phyloP scores from a whole-genome alignment of 2,113 vertebrate genomes.

The Epinephelus cyanopodus region DNA sequence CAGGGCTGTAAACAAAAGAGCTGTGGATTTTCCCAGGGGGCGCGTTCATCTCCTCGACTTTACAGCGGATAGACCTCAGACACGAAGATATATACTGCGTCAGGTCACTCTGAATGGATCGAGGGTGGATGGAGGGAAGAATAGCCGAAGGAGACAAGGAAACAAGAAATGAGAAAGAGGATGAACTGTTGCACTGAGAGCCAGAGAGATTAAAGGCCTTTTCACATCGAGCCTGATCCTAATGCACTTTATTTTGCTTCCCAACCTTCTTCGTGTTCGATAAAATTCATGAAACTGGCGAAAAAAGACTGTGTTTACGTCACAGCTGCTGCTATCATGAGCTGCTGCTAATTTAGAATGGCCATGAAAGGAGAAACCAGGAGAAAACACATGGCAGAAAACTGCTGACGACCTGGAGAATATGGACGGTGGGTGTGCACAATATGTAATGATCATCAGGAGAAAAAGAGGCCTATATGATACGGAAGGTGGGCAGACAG shows the following conservation, averaged over 20 bases:
- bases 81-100: constrained; percentile 55
- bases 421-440: neutral
- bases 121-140: constrained; percentile 27
- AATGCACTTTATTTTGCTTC: constrained; percentile 9
- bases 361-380: neutral
- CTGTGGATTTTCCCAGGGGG: constrained; percentile 59
- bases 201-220: neutral
- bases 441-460: neutral
- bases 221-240: neutral
- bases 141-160: constrained; percentile 34
- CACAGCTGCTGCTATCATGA: neutral
- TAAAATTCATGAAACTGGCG: constrained; percentile 3
- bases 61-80: constrained; percentile 49
- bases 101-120: constrained; percentile 55
- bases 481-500: neutral
- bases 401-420: neutral
- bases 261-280: neutral
- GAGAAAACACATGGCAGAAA: constrained; percentile 9
- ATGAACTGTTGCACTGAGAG: constrained; percentile 40
- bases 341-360: neutral
- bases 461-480: neutral
- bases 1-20: constrained; percentile 63
- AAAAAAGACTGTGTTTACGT: neutral
- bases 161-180: constrained; percentile 20
- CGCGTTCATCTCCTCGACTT: constrained; percentile 70